phyloP scores from a whole-genome alignment of 1,140 invertebrate genomes.

The Goniozus legneri region DNA sequence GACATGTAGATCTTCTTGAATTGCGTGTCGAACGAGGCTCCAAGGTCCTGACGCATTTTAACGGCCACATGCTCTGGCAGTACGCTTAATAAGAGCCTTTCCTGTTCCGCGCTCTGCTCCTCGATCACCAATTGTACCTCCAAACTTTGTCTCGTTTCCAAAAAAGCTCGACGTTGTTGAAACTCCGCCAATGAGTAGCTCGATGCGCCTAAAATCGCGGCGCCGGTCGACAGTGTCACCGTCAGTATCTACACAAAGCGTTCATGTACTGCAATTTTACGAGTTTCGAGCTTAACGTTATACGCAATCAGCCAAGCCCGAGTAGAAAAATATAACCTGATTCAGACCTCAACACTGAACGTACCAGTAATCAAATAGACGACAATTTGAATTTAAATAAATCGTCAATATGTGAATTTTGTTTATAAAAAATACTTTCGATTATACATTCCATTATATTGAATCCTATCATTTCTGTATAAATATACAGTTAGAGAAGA shows the following conservation, averaged over 20 bases:
- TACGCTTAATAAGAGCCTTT: conserved; percentile 84
- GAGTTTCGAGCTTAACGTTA: too few relatives aligned
- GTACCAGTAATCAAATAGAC: too few relatives aligned
- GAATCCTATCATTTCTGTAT: too few relatives aligned
- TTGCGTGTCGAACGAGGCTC: conserved; percentile 79
- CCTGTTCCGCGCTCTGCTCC: conserved; percentile 89
- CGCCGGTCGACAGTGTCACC: conserved; percentile 56
- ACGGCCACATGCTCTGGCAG: conserved; percentile 92
- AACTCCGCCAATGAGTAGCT: conserved; percentile 80
- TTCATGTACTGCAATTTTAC: too few relatives aligned
- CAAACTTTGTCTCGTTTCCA: conserved; percentile 87
- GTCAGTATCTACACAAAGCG: conserved; percentile 56
- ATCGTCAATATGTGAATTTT: too few relatives aligned
- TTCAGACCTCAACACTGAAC: too few relatives aligned
- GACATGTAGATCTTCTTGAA: conserved; percentile 98
- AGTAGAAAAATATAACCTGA: too few relatives aligned
- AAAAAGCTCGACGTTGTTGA: conserved; percentile 82
- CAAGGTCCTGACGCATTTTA: conserved; percentile 89
- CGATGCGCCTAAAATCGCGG: conserved; percentile 67
- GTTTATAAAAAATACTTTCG: too few relatives aligned
- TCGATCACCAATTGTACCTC: conserved; percentile 90
- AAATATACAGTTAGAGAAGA: too few relatives aligned
- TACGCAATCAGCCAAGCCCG: too few relatives aligned
- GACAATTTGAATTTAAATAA: too few relatives aligned
- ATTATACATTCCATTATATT: too few relatives aligned